These are phyloP conservation scores for Pachycephala philippinensis DNA, from an alignment of 2,113 vertebrate genomes.

Conservation along the genomic window DNA sequence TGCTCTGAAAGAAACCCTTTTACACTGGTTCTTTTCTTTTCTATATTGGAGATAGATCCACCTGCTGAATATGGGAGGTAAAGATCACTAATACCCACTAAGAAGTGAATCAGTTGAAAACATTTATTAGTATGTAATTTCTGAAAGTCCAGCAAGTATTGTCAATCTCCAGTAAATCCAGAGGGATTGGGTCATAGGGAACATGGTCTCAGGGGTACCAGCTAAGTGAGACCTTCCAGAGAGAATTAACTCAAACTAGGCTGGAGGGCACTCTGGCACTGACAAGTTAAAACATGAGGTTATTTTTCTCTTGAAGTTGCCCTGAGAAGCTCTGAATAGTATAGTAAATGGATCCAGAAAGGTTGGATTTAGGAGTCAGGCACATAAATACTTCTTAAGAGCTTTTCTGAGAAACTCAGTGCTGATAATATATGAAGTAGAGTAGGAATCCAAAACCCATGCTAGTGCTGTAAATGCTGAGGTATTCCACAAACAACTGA, in stretches of 20 bases:
- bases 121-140: neutral
- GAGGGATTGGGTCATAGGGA: neutral
- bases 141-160: neutral
- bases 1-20: neutral
- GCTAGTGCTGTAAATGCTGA: neutral
- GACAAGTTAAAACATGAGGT: neutral
- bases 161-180: accelerated
- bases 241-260: neutral
- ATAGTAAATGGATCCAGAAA: neutral
- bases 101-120: neutral
- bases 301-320: neutral
- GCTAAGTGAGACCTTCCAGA: neutral
- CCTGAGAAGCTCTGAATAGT: neutral
- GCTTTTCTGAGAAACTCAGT: constrained; percentile 22
- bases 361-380: neutral
- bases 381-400: neutral
- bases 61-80: neutral
- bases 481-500: neutral
- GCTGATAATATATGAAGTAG: neutral
- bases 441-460: neutral
- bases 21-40: neutral
- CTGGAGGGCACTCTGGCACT: neutral
- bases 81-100: neutral
- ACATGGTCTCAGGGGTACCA: neutral
- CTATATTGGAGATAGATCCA: neutral